A percentile compares a stretch with the other conserved stretches of the same genome.
Evolutionary conservation across 2,113 vertebrate genomes (phyloP).

Genomic region (Pterocles orientalis): DNA sequence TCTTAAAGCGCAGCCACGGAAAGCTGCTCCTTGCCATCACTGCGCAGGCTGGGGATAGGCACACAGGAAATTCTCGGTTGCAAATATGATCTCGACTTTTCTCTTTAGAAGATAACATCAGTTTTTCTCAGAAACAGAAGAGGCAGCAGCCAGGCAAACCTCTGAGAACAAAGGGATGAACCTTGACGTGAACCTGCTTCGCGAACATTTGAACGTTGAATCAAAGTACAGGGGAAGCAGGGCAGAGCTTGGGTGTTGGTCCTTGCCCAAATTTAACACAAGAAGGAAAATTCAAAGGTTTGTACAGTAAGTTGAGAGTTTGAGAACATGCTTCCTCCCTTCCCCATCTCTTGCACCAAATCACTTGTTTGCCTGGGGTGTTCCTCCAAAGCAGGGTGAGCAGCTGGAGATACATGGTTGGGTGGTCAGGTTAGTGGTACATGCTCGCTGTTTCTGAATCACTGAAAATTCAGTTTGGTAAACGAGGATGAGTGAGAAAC

Average conservation of each 20-base stretch:
- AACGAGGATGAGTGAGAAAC: not conserved
- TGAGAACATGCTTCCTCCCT: not conserved
- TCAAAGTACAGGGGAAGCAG: not conserved
- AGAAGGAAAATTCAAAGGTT: not conserved
- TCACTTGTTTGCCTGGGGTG: not conserved
- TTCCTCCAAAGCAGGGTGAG: not conserved
- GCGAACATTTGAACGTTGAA: not conserved
- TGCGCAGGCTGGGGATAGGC: not conserved
- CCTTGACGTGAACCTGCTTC: not conserved
- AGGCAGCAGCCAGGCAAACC: conserved; percentile 29
- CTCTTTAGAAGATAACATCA: conserved; percentile 44
- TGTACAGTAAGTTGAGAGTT: not conserved
- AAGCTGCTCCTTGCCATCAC: not conserved
- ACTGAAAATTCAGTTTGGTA: not conserved
- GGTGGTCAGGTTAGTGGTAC: not conserved
- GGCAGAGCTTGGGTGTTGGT: not conserved
- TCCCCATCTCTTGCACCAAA: not conserved
- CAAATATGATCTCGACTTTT: conserved; percentile 3
- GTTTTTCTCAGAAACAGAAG: conserved; percentile 29
- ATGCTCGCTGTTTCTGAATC: not conserved
- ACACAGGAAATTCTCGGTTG: conserved; percentile 21
- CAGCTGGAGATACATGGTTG: not conserved
- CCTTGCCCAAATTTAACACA: not conserved
- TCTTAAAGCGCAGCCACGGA: not conserved
- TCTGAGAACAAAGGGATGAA: conserved; percentile 41